A percentile compares a stretch with the other conserved stretches of the same genome.
Evolutionary conservation across 2,797 vertebrate genomes (phyloP).

Genomic region (Argya squamiceps): DNA sequence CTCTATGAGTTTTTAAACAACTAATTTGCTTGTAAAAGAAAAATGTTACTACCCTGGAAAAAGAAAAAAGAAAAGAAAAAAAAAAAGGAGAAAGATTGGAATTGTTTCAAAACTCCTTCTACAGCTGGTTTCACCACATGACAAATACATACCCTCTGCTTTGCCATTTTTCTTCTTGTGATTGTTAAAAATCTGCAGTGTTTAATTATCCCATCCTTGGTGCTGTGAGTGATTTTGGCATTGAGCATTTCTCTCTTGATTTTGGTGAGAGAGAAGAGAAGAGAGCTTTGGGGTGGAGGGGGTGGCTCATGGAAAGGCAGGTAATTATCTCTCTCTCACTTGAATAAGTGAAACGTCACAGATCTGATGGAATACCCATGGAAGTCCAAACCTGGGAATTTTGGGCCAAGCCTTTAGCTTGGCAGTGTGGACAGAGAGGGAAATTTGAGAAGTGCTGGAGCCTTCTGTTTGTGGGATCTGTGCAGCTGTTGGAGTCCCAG

Average conservation of each 20-base stretch:
- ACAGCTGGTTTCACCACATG: background rate
- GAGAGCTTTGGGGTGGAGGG: background rate
- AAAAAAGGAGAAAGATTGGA: background rate
- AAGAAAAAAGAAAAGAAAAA: background rate
- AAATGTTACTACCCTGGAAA: background rate
- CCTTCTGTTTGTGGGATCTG: background rate
- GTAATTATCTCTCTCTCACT: background rate
- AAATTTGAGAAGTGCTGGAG: background rate
- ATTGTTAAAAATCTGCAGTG: background rate
- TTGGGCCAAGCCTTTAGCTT: background rate
- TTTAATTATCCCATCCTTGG: background rate
- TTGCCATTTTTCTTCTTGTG: background rate
- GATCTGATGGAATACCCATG: background rate
- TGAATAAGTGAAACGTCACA: background rate
- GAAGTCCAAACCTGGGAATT: background rate
- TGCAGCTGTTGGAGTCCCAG: background rate
- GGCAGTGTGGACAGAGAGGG: background rate
- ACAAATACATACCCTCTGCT: background rate
- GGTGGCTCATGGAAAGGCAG: background rate
- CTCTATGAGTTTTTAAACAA: background rate
- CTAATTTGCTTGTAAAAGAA: background rate
- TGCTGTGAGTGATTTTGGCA: background rate
- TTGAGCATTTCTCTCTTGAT: background rate
- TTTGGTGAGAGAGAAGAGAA: background rate
- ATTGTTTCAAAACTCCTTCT: constrained; percentile 10